Conservation (phyloP, 2,888 invertebrate genomes). For the Apodemia hepburni region DNA sequence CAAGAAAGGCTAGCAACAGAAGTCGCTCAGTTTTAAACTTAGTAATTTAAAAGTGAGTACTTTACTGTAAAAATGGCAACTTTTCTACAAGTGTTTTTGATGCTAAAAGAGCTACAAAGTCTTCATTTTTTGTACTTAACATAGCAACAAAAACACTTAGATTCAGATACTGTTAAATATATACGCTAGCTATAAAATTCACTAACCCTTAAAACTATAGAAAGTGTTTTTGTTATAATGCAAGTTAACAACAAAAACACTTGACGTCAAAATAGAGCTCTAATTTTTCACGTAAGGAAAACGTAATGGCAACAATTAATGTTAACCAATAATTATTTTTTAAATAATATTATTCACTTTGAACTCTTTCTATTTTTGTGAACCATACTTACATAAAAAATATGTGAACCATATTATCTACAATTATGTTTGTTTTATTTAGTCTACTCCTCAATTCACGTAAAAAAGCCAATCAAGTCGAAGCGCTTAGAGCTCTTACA, state of each 20-base stretch:
- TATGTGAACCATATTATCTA: too few species aligned
- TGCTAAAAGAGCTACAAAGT: background rate
- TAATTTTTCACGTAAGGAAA: background rate
- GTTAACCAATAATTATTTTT: too few species aligned
- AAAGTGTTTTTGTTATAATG: background rate
- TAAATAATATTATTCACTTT: too few species aligned
- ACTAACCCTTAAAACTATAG: background rate
- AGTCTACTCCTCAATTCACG: too few species aligned
- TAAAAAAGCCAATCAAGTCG: too few species aligned
- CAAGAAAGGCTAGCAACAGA: conserved; percentile 21
- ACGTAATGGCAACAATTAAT: background rate
- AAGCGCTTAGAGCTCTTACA: too few species aligned
- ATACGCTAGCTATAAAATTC: background rate
- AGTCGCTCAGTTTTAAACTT: background rate
- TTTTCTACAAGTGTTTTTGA: background rate
- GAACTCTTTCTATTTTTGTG: too few species aligned
- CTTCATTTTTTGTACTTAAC: background rate
- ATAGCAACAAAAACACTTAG: background rate
- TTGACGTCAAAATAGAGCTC: background rate
- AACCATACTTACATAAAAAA: too few species aligned
- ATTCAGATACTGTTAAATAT: background rate
- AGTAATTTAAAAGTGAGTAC: background rate
- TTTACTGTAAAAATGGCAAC: background rate
- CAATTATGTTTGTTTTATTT: too few species aligned
- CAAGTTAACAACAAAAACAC: background rate